phyloP scores from a whole-genome alignment of 2,113 vertebrate genomes.

The Amblyopsis rosae region DNA sequence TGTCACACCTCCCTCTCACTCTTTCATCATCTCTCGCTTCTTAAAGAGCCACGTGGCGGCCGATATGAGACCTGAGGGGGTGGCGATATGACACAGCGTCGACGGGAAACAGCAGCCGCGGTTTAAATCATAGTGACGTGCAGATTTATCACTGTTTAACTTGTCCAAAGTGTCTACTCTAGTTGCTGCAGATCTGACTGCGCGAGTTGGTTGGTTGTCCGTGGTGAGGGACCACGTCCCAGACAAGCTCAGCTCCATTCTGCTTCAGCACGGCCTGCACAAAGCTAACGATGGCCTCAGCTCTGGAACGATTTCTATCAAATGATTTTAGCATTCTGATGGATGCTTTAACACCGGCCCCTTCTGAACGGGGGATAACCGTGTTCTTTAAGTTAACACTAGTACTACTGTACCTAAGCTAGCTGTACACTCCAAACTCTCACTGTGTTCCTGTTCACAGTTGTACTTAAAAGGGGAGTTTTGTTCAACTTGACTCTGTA shows the following conservation, averaged over 20 bases:
- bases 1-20: constrained; percentile 73
- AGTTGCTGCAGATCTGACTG: constrained; percentile 74
- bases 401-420: too few relatives aligned
- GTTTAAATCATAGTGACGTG: constrained; percentile 76
- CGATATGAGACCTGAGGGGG: constrained; percentile 67
- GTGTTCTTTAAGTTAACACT: neutral
- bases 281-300: neutral
- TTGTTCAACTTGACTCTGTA: too few relatives aligned
- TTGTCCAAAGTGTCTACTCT: constrained; percentile 77
- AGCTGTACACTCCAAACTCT: too few relatives aligned
- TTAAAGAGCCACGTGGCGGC: constrained; percentile 63
- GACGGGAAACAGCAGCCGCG: constrained; percentile 64
- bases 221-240: constrained; percentile 41
- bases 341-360: neutral
- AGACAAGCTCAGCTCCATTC: constrained; percentile 29
- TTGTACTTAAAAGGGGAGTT: too few relatives aligned
- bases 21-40: constrained; percentile 70
- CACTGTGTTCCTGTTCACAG: too few relatives aligned
- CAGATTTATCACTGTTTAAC: constrained; percentile 80
- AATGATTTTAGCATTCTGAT: too few relatives aligned
- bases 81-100: constrained; percentile 65
- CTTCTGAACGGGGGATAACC: neutral
- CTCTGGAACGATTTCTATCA: neutral
- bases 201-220: constrained; percentile 54
- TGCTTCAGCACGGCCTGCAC: constrained; percentile 9